A percentile compares a stretch with the other conserved stretches of the same genome.
These are phyloP conservation scores for Eulithis testata DNA, from an alignment of 2,888 invertebrate genomes.

Conservation along the genomic window DNA sequence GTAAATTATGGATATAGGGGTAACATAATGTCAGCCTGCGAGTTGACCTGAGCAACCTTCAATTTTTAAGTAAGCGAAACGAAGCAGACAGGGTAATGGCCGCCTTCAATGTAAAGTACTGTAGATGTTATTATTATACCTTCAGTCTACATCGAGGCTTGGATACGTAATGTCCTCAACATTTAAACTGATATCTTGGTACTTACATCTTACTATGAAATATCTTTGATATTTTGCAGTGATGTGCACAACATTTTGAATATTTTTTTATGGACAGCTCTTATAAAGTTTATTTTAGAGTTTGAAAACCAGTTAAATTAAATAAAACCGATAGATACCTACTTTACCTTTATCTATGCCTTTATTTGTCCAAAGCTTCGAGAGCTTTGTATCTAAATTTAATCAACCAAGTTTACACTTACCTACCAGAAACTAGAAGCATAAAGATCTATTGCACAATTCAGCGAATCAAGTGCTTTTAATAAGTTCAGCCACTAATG, in stretches of 20 bases:
- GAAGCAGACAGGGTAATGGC: slow-evolving; percentile 39
- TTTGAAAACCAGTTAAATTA: too few relatives aligned
- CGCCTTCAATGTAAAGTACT: slow-evolving; percentile 35
- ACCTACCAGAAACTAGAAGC: too few relatives aligned
- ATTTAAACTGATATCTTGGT: slow-evolving; percentile 19
- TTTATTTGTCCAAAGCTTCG: too few relatives aligned
- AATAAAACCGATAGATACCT: too few relatives aligned
- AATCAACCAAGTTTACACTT: too few relatives aligned
- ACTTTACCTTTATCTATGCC: too few relatives aligned
- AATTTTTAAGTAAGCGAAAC: slow-evolving; percentile 39
- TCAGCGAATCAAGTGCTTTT: slow-evolving; percentile 12
- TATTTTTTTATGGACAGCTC: background rate
- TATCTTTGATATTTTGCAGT: background rate
- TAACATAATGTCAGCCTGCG: slow-evolving; percentile 47
- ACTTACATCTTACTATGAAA: too few relatives aligned
- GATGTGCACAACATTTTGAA: background rate
- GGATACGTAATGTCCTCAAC: slow-evolving; percentile 21
- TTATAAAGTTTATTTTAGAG: too few relatives aligned
- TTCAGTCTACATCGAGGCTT: slow-evolving; percentile 22
- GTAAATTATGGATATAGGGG: slow-evolving; percentile 47
- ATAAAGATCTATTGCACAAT: background rate
- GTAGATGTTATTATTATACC: slow-evolving; percentile 33
- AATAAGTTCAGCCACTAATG: slow-evolving; percentile 59
- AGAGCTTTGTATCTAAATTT: too few relatives aligned
- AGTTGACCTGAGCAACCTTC: slow-evolving; percentile 50